Conservation (phyloP, 2,888 invertebrate species). For the Mesorhabditis spiculigera region DNA sequence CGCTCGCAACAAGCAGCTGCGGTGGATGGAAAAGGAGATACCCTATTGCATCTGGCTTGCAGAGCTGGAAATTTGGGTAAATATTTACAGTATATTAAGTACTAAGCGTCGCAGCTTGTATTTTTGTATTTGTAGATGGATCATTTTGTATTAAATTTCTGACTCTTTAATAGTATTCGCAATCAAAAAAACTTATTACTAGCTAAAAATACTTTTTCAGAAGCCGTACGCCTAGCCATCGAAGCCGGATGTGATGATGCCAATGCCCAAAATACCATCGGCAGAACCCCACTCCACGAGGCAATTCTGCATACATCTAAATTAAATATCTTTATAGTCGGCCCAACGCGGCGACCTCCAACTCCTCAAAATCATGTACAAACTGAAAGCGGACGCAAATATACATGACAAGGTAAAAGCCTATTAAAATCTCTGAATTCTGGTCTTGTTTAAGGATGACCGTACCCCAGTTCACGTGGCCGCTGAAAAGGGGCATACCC, state of each 20-base stretch:
- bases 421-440: conserved; percentile 8
- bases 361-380: conserved; percentile 89
- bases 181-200: too few species aligned
- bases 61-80: conserved; percentile 65
- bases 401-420: conserved; percentile 79
- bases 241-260: conserved; percentile 73
- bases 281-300: conserved; percentile 89
- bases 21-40: conserved; percentile 74
- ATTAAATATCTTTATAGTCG: conserved; percentile 10
- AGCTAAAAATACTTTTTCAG: conserved; percentile 12
- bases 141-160: too few species aligned
- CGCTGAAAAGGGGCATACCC: conserved; percentile 92
- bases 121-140: not conserved
- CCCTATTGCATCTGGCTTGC: conserved; percentile 90
- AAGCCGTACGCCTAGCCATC: conserved; percentile 41
- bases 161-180: too few species aligned
- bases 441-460: conserved; percentile 67
- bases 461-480: conserved; percentile 95
- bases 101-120: not conserved
- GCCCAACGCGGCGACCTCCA: conserved; percentile 92
- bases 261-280: conserved; percentile 84
- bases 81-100: conserved; percentile 69
- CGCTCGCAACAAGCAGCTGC: conserved; percentile 77
- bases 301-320: conserved; percentile 56
- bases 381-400: conserved; percentile 87